Conservation (phyloP, 2,888 invertebrate genomes). For the Volucella inanis region DNA sequence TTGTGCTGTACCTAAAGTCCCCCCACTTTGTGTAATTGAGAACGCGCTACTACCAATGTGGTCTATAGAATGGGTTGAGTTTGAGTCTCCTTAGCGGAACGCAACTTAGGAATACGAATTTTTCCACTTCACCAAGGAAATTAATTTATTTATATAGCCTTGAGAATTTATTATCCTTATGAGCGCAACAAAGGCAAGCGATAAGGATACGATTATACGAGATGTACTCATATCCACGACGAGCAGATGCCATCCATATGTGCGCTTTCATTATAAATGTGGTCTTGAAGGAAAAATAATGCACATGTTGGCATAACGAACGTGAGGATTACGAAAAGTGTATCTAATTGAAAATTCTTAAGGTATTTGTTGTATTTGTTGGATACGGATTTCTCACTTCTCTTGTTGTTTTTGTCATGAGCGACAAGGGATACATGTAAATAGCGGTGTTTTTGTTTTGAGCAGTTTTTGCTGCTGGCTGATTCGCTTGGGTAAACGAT, state of each 20-base stretch:
- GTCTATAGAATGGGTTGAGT: too few relatives aligned
- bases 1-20: too few relatives aligned
- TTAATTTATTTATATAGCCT: constrained; percentile 26
- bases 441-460: constrained; percentile 8
- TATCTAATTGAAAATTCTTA: constrained; percentile 57
- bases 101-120: not conserved
- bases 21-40: too few relatives aligned
- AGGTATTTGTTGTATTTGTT: constrained; percentile 18
- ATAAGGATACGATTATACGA: not conserved
- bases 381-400: not conserved
- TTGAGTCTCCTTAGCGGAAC: not conserved
- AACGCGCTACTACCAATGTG: too few relatives aligned
- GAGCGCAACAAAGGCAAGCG: constrained; percentile 15
- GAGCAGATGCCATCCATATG: constrained; percentile 1
- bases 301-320: constrained; percentile 15
- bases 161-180: constrained; percentile 41
- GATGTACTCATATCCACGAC: too few relatives aligned
- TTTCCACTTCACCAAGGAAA: not conserved
- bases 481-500: not conserved
- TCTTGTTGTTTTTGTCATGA: not conserved
- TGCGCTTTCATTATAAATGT: constrained; percentile 13
- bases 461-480: constrained; percentile 26
- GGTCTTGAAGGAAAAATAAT: constrained; percentile 13
- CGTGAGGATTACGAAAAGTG: constrained; percentile 34
- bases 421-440: constrained; percentile 1